Conservation (phyloP, 2,888 invertebrate species). For the Hypolimnas misippus region DNA sequence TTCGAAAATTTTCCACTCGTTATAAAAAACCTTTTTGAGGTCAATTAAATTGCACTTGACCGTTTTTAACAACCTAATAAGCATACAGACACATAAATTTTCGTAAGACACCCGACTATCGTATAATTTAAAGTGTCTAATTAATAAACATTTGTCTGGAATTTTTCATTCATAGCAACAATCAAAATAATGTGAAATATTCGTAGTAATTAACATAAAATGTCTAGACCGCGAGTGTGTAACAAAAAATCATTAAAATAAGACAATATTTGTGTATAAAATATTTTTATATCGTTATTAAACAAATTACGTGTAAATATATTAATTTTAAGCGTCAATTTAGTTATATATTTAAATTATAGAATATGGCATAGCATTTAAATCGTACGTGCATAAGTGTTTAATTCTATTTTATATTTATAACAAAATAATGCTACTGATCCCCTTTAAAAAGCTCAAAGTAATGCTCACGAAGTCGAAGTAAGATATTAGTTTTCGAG, state of each 20-base stretch:
- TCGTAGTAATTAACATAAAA: conserved; percentile 18
- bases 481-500: conserved; percentile 10
- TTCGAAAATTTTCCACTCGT: conserved; percentile 4
- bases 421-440: background rate
- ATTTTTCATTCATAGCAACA: conserved; percentile 26
- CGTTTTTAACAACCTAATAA: conserved; percentile 22
- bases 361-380: no score
- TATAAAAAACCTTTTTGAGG: background rate
- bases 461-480: background rate
- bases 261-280: background rate
- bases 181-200: conserved; percentile 16
- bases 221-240: conserved; percentile 12
- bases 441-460: background rate
- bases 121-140: conserved; percentile 10
- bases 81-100: conserved; percentile 22
- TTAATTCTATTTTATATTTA: background rate
- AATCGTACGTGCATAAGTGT: no score
- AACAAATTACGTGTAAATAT: no score
- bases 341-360: background rate
- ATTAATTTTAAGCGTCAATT: no score
- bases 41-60: conserved; percentile 15
- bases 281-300: no score
- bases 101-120: conserved; percentile 6
- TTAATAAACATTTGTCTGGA: conserved; percentile 6
- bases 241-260: background rate